Conservation (phyloP, 2,113 vertebrate genomes). For the Marmota flaviventris region DNA sequence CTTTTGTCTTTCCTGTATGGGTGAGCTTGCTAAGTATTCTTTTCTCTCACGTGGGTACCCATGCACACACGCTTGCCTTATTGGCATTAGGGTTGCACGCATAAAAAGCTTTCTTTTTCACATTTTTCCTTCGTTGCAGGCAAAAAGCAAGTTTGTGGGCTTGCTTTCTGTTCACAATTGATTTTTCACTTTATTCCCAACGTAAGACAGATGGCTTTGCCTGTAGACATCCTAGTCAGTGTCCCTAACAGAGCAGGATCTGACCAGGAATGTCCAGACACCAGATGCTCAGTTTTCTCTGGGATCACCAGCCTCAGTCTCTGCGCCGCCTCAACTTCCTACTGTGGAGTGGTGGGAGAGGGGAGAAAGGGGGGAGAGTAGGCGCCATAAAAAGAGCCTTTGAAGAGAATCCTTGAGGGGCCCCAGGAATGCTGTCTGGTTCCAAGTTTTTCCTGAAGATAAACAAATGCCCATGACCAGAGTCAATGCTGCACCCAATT, state of each 20-base stretch:
- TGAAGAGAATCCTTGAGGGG: neutral
- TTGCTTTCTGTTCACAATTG: neutral
- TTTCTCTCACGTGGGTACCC: neutral
- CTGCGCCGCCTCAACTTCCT: neutral
- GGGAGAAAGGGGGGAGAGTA: neutral
- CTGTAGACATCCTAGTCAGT: neutral
- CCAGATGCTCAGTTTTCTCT: neutral
- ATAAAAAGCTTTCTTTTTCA: neutral
- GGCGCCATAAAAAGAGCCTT: neutral
- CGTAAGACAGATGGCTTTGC: neutral
- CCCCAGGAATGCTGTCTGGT: neutral
- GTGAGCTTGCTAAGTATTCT: neutral
- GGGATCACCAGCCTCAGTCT: neutral
- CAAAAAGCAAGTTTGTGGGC: neutral
- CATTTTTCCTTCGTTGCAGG: neutral
- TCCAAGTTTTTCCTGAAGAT: constrained; percentile 8
- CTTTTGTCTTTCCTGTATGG: neutral
- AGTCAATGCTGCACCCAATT: neutral
- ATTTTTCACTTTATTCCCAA: neutral
- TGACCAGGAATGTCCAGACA: neutral
- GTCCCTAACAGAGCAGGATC: neutral
- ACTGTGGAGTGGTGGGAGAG: neutral
- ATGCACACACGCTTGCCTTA: neutral
- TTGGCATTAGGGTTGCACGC: neutral
- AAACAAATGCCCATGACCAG: neutral